Evolutionary conservation across 2,888 invertebrate species (phyloP).

Genomic region (Griposia aprilina): DNA sequence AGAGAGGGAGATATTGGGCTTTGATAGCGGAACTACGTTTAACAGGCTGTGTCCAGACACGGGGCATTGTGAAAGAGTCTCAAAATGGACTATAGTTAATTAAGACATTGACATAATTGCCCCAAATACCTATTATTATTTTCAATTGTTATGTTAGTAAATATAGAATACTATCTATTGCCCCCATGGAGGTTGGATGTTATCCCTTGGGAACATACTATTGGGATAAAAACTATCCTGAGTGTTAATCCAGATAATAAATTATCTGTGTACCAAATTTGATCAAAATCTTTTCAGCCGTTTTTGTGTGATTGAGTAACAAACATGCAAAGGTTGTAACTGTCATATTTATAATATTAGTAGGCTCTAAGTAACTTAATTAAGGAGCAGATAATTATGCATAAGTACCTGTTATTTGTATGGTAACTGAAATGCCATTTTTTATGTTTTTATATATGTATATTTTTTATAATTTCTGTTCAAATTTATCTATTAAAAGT

Average conservation of each 20-base stretch:
- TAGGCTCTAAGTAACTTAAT: no score
- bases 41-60: conserved; percentile 94
- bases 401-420: not conserved
- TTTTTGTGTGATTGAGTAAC: no score
- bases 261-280: no score
- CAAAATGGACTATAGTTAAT: conserved; percentile 94
- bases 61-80: conserved; percentile 93
- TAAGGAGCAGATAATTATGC: not conserved
- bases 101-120: conserved; percentile 65
- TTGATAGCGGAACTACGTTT: conserved; percentile 95
- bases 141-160: not conserved
- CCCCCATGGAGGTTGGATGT: not conserved
- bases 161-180: not conserved
- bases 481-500: no score
- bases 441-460: not conserved
- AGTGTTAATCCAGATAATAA: not conserved
- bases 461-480: not conserved
- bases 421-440: not conserved
- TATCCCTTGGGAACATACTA: no score
- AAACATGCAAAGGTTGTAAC: no score
- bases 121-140: not conserved
- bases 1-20: conserved; percentile 98
- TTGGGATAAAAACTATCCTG: no score
- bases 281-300: no score
- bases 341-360: not conserved